A percentile compares a stretch with the other conserved stretches of the same genome.
Conservation (phyloP, 2,797 vertebrate species). For the Ctenochaetus hawaiiensis region DNA sequence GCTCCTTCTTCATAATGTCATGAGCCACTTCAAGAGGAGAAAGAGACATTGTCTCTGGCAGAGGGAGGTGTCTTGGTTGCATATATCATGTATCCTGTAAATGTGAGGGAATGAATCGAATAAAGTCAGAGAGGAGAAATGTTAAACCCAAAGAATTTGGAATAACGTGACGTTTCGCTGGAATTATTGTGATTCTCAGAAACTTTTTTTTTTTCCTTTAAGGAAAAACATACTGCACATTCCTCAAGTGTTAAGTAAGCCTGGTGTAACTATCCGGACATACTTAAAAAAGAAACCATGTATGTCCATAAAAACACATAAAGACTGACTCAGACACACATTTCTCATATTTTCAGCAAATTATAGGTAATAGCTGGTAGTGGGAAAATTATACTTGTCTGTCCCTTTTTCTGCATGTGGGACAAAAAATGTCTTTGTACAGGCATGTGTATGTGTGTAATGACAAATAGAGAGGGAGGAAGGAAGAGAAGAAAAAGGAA, state of each 20-base stretch:
- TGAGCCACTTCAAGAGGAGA: constrained; percentile 38
- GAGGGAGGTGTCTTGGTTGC: not conserved
- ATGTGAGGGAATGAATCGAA: constrained; percentile 5
- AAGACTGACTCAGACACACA: constrained; percentile 8
- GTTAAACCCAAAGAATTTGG: constrained; percentile 42
- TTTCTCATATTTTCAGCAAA: constrained; percentile 33
- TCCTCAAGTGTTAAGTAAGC: constrained; percentile 56
- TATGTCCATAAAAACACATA: constrained; percentile 27
- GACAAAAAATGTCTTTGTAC: constrained; percentile 11
- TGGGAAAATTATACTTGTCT: not conserved
- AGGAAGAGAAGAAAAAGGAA: constrained; percentile 1
- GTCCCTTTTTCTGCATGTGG: not conserved
- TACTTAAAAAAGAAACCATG: constrained; percentile 33
- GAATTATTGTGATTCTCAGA: constrained; percentile 51
- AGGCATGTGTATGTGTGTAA: not conserved
- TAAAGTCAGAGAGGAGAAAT: constrained; percentile 6
- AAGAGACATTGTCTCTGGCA: constrained; percentile 20
- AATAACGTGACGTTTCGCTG: constrained; percentile 15
- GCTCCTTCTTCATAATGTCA: constrained; percentile 44
- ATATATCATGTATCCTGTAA: constrained; percentile 14
- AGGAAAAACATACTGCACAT: constrained; percentile 65
- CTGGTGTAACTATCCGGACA: constrained; percentile 17
- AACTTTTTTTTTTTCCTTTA: constrained; percentile 40
- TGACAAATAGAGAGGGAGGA: not conserved
- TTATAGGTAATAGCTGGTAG: constrained; percentile 10